Evolutionary conservation across 2,888 invertebrate genomes (phyloP), one percentile per base, ranked within the genome.

Genomic region (Tromatobia lineatoria): DNA sequence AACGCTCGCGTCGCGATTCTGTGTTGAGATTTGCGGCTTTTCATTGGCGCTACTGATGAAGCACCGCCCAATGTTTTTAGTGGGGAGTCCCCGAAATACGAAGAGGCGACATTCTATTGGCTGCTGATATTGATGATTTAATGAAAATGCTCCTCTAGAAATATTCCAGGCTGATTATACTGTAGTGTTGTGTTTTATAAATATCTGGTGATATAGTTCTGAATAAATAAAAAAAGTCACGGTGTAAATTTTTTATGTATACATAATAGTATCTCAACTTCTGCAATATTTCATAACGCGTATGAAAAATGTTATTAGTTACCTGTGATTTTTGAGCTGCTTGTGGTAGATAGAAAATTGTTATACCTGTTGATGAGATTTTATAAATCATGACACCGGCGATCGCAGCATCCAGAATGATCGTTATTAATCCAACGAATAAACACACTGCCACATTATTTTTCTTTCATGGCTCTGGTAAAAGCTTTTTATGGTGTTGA

Each of bases 381-480:
- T 67, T 18, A 70, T 70, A 77, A 76, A 87, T 71, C 82, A 90
- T 89, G 88, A 84, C 87, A 82, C 84, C 86, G 64, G 61, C 74
- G 71, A 79, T 82, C 50, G 74, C 76, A 13, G 76, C 91, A 66
- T 80, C 88, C 18, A 89, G 87, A 75, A 71, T 86, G 10, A 87
- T 86, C 52, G 66, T 89, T 4, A 87, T 90, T 3, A 94, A 94
- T 86, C 94, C 95, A 0, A 95, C 94, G 18, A 91, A 92, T 52
- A 94, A 94, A 66, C 95, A 96, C 88, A 95, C 95, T 11, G 96
- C 95, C 4, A 95, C 96, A 95, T 96, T 71, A 95, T 96, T 96
- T 91, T 96, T 96, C 89, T 95, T 96, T 85, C 96, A 96, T 93
- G 96, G 96, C 34, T 96, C 96, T 83, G 96, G 96, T 96, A 92